These are phyloP conservation scores for Ypsolopha sequella DNA, from an alignment of 2,888 invertebrate genomes.

Conservation along the genomic window DNA sequence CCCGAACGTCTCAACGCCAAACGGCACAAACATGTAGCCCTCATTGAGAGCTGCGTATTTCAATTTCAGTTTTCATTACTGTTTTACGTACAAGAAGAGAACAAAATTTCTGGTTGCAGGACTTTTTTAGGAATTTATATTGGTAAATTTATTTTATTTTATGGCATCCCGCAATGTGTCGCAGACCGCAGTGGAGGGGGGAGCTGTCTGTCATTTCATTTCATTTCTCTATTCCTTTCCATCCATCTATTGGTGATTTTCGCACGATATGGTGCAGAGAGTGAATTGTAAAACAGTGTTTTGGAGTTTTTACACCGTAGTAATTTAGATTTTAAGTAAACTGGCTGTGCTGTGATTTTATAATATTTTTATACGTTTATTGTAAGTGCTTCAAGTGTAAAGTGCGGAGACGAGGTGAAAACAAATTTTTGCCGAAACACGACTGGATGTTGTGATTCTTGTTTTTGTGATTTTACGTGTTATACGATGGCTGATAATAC, in stretches of 20 bases:
- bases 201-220: too few relatives aligned
- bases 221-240: too few relatives aligned
- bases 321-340: not conserved
- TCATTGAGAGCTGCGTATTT: too few relatives aligned
- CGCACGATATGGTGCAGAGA: not conserved
- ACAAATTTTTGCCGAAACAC: not conserved
- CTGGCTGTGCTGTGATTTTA: slow-evolving; percentile 28
- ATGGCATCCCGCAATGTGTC: too few relatives aligned
- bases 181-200: too few relatives aligned
- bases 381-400: slow-evolving; percentile 9
- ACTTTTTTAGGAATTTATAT: too few relatives aligned
- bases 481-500: slow-evolving; percentile 65
- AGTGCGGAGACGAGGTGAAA: slow-evolving; percentile 20
- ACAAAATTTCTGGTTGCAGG: too few relatives aligned
- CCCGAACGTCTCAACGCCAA: too few relatives aligned
- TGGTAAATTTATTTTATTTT: too few relatives aligned
- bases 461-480: slow-evolving; percentile 47
- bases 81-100: too few relatives aligned
- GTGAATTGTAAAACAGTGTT: not conserved
- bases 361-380: slow-evolving; percentile 16
- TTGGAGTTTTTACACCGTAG: not conserved
- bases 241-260: not conserved
- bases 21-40: too few relatives aligned
- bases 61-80: too few relatives aligned
- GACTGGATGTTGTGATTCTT: slow-evolving; percentile 44